A percentile compares a stretch with the other conserved stretches of the same genome.
phyloP scores from a whole-genome alignment of 2,888 invertebrate species.

The Chrysotoxum bicinctum region DNA sequence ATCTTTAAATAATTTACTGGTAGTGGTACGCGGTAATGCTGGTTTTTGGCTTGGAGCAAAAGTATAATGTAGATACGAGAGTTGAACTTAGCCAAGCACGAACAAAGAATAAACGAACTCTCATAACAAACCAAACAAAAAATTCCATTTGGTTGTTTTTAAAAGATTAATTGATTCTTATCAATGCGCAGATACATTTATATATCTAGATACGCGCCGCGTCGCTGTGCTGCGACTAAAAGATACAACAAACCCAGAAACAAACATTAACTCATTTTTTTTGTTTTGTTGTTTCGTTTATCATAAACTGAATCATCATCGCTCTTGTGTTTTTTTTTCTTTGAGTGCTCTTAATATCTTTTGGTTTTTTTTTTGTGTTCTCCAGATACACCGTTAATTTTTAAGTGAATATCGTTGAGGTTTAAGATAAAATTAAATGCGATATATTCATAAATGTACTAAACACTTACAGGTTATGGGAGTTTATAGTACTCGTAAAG shows the following conservation, averaged over 20 bases:
- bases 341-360: constrained; percentile 47
- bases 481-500: not conserved
- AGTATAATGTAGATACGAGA: not conserved
- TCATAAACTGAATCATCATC: constrained; percentile 62
- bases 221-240: not conserved
- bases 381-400: constrained; percentile 67
- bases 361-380: constrained; percentile 2
- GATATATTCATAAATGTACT: not conserved
- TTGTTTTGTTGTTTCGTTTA: constrained; percentile 49
- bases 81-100: constrained; percentile 39
- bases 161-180: constrained; percentile 72
- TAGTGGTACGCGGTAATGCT: constrained; percentile 14
- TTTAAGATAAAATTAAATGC: constrained; percentile 42
- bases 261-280: constrained; percentile 71
- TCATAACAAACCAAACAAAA: constrained; percentile 17
- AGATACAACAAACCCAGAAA: constrained; percentile 61
- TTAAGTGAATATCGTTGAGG: constrained; percentile 49
- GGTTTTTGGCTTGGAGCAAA: constrained; percentile 51
- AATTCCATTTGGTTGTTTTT: constrained; percentile 69
- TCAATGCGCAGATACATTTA: constrained; percentile 67
- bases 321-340: not conserved
- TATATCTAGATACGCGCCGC: constrained; percentile 56
- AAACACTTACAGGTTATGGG: not conserved
- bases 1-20: constrained; percentile 21
- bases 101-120: constrained; percentile 59